These are phyloP conservation scores for Cyanoramphus novaezelandiae DNA, from an alignment of 2,113 vertebrate genomes.

Conservation along the genomic window DNA sequence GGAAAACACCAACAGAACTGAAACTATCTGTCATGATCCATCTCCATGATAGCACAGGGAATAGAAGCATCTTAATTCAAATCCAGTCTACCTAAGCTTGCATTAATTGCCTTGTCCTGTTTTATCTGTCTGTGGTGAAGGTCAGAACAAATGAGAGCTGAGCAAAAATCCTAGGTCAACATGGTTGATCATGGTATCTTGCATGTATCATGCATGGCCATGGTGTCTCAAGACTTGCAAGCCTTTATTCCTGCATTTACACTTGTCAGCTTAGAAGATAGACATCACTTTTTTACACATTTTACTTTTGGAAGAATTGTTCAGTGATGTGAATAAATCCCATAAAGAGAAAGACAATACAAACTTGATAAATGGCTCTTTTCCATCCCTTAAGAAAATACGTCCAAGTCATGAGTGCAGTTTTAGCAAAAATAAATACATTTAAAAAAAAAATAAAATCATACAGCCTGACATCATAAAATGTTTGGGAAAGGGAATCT, in stretches of 20 bases:
- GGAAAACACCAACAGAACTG: not conserved
- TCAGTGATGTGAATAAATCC: not conserved
- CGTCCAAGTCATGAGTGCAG: not conserved
- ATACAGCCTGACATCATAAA: not conserved
- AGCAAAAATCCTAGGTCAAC: not conserved
- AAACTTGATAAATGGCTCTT: not conserved
- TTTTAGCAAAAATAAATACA: not conserved
- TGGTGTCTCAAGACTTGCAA: not conserved
- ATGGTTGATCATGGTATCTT: not conserved
- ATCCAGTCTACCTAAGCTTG: not conserved
- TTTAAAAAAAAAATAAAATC: not conserved
- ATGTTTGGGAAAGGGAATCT: not conserved
- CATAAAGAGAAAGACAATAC: not conserved
- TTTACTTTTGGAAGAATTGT: not conserved
- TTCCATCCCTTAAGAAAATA: not conserved
- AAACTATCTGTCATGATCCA: not conserved
- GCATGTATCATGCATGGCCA: accelerated
- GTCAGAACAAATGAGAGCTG: not conserved
- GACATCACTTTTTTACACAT: not conserved
- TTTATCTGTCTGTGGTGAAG: not conserved
- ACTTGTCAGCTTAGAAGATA: not conserved
- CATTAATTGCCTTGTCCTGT: not conserved
- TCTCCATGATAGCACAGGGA: not conserved
- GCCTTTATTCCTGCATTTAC: not conserved
- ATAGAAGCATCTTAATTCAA: not conserved